Base-by-base conservation (phyloP, 2,888 invertebrate genomes). In the Chymomyza amoena region DNA sequence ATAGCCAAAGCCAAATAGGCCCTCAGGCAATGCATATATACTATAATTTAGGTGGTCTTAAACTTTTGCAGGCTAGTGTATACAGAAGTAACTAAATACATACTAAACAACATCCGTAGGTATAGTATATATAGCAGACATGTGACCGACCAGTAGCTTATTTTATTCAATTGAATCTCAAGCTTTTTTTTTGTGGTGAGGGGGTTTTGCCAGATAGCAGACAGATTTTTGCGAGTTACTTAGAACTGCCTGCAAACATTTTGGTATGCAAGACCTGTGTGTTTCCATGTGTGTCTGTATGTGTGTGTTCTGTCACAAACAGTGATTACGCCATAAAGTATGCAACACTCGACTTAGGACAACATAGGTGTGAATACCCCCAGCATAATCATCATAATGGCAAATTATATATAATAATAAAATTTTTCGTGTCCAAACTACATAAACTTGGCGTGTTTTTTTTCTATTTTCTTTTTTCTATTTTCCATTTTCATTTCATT, bases 381-480 rank as follows among this genome's bases (percentile, higher is more conserved):
- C 78, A 81, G 81, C 80, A 85, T 88, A 88, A 88, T 85, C 88
- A 85, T 85, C 82, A 79, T 87, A 85, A 85, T 85, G 84, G 84
- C 88, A 87, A 88, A 88, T 84, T 84, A 88, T 88, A 85, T 83
- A 85, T 88, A 88, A 85, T 85, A 88, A 85, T 85, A 88, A 85
- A 85, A 88, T 85, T 88, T 85, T 85, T 88, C 87, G 88, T 86
- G 86, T 87, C 78, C 86, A 67, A 88, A 85, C 88, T 85, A 82
- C 82, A 78, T 45, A 76, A 76, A 73, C 73, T 77, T 66, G 70
- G 50, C 62, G 16, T 18, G 16, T 16, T 20, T 20, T 20, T 20
- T 20, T 20, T 20, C 1, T 20, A 2, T 20, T 2, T 20, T 20
- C 4, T 25, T 25, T 25, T 25, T 25, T 25, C 25, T 18, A 9